Evolutionary conservation across 2,797 vertebrate genomes (phyloP).

Genomic region (Buceros bicornis): DNA sequence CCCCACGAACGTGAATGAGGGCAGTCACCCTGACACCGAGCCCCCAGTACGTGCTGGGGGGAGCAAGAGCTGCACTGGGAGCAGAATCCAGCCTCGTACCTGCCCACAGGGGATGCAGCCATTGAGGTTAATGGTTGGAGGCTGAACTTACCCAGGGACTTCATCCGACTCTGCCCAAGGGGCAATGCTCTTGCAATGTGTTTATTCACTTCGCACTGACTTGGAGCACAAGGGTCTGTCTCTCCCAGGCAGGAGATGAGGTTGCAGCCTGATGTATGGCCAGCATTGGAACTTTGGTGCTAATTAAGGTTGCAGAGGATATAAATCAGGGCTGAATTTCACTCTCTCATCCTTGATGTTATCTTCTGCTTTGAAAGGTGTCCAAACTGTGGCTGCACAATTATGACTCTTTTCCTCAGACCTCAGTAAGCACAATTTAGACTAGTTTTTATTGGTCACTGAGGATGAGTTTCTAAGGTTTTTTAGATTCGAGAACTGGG

Average conservation of each 20-base stretch:
- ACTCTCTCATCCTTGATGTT: not conserved
- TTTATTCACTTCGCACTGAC: not conserved
- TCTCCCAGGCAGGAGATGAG: not conserved
- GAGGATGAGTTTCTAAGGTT: conserved; percentile 74
- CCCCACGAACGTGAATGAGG: accelerated
- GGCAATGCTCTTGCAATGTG: not conserved
- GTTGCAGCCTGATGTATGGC: not conserved
- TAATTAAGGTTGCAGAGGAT: not conserved
- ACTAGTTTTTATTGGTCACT: conserved; percentile 74
- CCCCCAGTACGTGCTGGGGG: not conserved
- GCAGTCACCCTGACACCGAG: not conserved
- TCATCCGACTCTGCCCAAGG: accelerated
- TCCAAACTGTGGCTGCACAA: conserved; percentile 16
- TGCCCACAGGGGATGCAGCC: not conserved
- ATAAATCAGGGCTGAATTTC: not conserved
- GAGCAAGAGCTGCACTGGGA: not conserved
- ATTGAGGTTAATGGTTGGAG: accelerated
- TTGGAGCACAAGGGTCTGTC: accelerated
- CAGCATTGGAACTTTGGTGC: not conserved
- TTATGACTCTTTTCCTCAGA: conserved; percentile 61
- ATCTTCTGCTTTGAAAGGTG: conserved; percentile 38
- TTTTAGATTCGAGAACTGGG: conserved; percentile 74
- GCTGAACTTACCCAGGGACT: not conserved
- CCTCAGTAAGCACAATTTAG: conserved; percentile 67
- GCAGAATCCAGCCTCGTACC: not conserved